A percentile compares a stretch with the other conserved stretches of the same genome.
Evolutionary conservation across 2,888 invertebrate genomes (phyloP).

Genomic region (Sinopyrophorus schimmeli): DNA sequence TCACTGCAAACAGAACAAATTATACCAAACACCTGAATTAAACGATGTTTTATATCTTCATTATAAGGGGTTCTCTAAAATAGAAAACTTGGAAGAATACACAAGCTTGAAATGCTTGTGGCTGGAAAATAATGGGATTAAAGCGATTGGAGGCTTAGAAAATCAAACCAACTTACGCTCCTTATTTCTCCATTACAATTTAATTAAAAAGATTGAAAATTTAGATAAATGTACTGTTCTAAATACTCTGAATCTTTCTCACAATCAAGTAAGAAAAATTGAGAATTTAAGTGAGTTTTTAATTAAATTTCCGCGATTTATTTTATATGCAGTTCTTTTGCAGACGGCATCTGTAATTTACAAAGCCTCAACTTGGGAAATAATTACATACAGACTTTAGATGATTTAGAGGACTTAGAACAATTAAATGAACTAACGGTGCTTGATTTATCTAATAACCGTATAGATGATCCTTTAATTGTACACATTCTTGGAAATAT

Average conservation of each 20-base stretch:
- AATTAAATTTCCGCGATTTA: background rate
- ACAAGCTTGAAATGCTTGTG: constrained; percentile 89
- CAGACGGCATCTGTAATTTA: constrained; percentile 70
- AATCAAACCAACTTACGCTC: constrained; percentile 75
- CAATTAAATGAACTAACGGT: constrained; percentile 66
- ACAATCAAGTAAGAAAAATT: constrained; percentile 79
- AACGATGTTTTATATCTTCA: constrained; percentile 95
- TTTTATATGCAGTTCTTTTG: constrained; percentile 1
- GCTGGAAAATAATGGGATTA: constrained; percentile 90
- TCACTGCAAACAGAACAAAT: constrained; percentile 80
- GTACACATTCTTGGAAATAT: constrained; percentile 73
- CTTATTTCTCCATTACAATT: constrained; percentile 87
- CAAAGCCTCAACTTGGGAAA: constrained; percentile 83
- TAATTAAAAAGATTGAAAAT: constrained; percentile 83
- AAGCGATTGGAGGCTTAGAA: constrained; percentile 80
- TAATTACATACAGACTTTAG: constrained; percentile 73
- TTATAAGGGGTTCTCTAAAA: constrained; percentile 83
- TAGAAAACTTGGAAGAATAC: constrained; percentile 92
- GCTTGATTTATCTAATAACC: constrained; percentile 86
- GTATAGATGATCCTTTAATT: constrained; percentile 77
- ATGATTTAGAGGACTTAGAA: constrained; percentile 62
- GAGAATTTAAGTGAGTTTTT: constrained; percentile 70
- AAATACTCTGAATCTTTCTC: constrained; percentile 83
- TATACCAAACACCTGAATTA: constrained; percentile 85
- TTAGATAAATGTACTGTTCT: constrained; percentile 70